A percentile compares a stretch with the other conserved stretches of the same genome.
Conservation (phyloP, 2,113 vertebrate species). For the Opisthocomus hoazin region DNA sequence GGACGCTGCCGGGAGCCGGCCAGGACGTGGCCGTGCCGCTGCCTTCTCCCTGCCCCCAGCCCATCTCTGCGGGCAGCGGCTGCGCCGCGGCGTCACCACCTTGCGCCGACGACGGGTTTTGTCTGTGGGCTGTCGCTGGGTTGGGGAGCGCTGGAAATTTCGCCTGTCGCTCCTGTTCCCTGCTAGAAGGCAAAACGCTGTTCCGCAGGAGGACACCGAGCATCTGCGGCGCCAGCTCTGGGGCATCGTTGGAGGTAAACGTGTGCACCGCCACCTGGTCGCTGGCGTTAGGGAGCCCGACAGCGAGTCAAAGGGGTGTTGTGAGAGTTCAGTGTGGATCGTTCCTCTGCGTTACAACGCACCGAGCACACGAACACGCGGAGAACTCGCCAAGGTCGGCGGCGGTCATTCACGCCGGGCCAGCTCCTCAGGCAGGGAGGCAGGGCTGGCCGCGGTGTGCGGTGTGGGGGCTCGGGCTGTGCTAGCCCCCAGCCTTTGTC, state of each 20-base stretch:
- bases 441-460: rapidly evolving
- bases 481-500: not conserved
- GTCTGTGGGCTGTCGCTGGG: not conserved
- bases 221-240: not conserved
- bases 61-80: rapidly evolving
- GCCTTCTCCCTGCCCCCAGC: not conserved
- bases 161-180: not conserved
- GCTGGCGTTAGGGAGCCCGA: not conserved
- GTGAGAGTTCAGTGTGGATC: not conserved
- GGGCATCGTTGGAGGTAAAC: not conserved
- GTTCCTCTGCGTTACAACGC: not conserved
- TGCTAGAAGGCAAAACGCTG: rapidly evolving
- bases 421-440: not conserved
- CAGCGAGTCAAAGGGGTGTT: not conserved
- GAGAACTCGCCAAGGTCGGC: not conserved
- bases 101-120: rapidly evolving
- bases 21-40: rapidly evolving
- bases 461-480: rapidly evolving
- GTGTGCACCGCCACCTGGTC: not conserved
- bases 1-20: not conserved
- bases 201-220: not conserved
- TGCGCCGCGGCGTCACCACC: rapidly evolving
- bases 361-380: rapidly evolving
- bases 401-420: not conserved
- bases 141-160: not conserved